A percentile compares a stretch with the other conserved stretches of the same genome.
Evolutionary conservation across 2,888 invertebrate genomes (phyloP).

Genomic region (Megastigmus dorsalis): DNA sequence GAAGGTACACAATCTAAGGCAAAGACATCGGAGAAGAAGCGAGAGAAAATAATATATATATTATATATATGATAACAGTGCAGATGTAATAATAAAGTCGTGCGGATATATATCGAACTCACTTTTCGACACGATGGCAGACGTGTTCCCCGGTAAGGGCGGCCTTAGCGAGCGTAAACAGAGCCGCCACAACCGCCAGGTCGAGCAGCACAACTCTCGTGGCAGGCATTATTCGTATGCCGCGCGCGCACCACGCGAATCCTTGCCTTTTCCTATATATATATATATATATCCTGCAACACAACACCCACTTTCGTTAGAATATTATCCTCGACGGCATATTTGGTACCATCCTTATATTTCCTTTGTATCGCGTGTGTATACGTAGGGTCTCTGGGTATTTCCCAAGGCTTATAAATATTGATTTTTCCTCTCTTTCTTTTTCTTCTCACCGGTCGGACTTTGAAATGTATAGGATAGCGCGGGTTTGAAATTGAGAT

Average conservation of each 20-base stretch:
- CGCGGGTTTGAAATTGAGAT: slow-evolving; percentile 9
- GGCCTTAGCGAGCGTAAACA: slow-evolving; percentile 55
- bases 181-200: neutral
- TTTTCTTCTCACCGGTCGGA: neutral
- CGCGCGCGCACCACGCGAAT: slow-evolving; percentile 3
- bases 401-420: neutral
- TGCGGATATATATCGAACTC: too few relatives aligned
- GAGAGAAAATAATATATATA: too few relatives aligned
- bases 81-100: too few relatives aligned
- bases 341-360: too few relatives aligned
- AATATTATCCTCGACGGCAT: neutral
- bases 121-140: slow-evolving; percentile 73
- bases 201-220: neutral
- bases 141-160: slow-evolving; percentile 69
- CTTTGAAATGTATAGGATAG: neutral
- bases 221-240: too few relatives aligned
- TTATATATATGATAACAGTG: too few relatives aligned
- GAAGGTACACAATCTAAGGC: too few relatives aligned
- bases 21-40: too few relatives aligned
- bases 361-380: too few relatives aligned
- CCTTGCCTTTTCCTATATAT: neutral
- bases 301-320: neutral
- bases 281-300: neutral
- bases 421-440: neutral
- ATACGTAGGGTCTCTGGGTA: neutral